A percentile compares a stretch with the other conserved stretches of the same genome.
Evolutionary conservation across 2,888 invertebrate species (phyloP).

Genomic region (Lottia gigantea): DNA sequence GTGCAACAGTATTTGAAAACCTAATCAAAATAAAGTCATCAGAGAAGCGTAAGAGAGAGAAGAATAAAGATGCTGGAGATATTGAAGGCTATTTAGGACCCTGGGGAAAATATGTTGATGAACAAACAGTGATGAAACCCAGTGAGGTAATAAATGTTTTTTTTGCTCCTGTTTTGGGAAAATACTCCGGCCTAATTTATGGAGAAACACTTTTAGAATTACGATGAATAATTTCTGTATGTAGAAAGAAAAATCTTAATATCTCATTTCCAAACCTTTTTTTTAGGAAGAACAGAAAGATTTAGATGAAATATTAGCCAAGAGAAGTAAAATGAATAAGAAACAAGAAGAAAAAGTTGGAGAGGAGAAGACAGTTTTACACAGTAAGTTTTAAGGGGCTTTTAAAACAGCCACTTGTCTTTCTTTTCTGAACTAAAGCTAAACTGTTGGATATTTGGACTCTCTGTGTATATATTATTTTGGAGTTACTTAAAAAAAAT

Average conservation of each 20-base stretch:
- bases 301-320: constrained; percentile 91
- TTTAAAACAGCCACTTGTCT: too few relatives aligned
- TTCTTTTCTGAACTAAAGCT: too few relatives aligned
- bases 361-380: constrained; percentile 94
- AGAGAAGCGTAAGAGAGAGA: constrained; percentile 77
- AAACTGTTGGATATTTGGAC: too few relatives aligned
- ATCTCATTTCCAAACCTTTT: neutral
- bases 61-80: constrained; percentile 91
- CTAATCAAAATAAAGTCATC: constrained; percentile 72
- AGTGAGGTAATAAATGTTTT: constrained; percentile 73
- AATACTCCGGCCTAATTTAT: neutral
- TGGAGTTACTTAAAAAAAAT: too few relatives aligned
- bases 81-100: constrained; percentile 96
- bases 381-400: constrained; percentile 82
- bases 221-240: neutral
- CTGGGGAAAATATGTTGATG: constrained; percentile 95
- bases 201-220: neutral
- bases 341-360: constrained; percentile 88
- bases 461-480: too few relatives aligned
- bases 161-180: too few relatives aligned
- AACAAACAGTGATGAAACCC: constrained; percentile 88
- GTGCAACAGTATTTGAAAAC: constrained; percentile 82
- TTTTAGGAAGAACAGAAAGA: constrained; percentile 87
- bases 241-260: neutral
- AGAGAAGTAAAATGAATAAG: constrained; percentile 82